Evolutionary conservation across 2,113 vertebrate species (phyloP).

Genomic region (Loxodonta africana): DNA sequence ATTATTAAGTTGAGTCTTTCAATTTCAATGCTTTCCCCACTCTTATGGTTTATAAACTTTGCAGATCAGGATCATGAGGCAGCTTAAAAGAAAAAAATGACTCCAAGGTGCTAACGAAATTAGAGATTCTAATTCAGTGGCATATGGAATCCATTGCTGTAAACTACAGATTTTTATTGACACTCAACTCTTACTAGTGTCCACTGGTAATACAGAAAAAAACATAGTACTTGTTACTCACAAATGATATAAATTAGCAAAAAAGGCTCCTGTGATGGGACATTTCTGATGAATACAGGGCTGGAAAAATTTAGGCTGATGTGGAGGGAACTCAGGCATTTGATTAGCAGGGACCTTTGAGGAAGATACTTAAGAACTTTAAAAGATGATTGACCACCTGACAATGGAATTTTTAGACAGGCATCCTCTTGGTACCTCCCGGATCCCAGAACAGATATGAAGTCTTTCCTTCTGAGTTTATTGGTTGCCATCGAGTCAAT

Average conservation of each 20-base stretch:
- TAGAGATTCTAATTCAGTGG: background rate
- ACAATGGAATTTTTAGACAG: background rate
- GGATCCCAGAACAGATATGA: background rate
- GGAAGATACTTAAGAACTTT: background rate
- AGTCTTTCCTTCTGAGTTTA: background rate
- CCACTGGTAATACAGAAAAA: background rate
- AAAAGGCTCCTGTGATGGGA: background rate
- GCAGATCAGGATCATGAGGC: conserved; percentile 8
- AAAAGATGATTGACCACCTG: background rate
- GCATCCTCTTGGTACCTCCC: background rate
- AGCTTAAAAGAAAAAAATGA: background rate
- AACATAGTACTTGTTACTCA: background rate
- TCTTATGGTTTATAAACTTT: conserved; percentile 29
- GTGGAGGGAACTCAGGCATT: background rate
- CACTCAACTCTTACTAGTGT: background rate
- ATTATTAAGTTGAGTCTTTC: conserved; percentile 27
- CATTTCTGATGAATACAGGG: background rate
- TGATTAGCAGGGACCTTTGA: background rate
- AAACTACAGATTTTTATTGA: background rate
- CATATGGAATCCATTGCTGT: background rate
- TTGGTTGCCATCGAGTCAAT: background rate
- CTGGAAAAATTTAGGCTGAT: background rate
- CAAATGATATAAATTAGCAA: background rate
- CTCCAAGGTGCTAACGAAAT: background rate
- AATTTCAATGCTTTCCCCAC: background rate